phyloP scores from a whole-genome alignment of 2,888 invertebrate genomes.

The Prosapia bicincta region DNA sequence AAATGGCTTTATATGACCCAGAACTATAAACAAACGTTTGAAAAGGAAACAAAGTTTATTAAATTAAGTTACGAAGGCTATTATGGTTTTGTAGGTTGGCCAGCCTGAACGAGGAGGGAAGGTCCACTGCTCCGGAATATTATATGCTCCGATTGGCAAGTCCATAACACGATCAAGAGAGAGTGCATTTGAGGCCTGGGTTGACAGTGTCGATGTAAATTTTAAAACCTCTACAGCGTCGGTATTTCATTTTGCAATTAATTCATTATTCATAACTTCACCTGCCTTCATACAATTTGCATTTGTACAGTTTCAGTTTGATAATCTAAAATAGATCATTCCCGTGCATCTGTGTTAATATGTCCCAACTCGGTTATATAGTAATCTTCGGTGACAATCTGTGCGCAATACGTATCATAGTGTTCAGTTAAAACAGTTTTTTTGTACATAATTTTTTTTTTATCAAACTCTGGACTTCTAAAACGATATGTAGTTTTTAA shows the following conservation, averaged over 20 bases:
- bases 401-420: too few relatives aligned
- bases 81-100: background rate
- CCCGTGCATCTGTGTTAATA: too few relatives aligned
- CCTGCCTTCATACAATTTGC: background rate
- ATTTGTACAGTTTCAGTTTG: background rate
- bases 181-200: background rate
- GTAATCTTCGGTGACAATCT: too few relatives aligned
- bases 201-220: slow-evolving; percentile 18
- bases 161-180: slow-evolving; percentile 16
- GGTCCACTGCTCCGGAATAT: background rate
- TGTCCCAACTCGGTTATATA: too few relatives aligned
- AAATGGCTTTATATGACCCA: too few relatives aligned
- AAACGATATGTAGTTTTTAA: too few relatives aligned
- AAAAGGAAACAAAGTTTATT: background rate
- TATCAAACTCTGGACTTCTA: too few relatives aligned
- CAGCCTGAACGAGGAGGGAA: background rate
- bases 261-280: slow-evolving; percentile 18
- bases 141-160: slow-evolving; percentile 12
- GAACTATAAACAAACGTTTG: too few relatives aligned
- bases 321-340: too few relatives aligned
- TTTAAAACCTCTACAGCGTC: slow-evolving; percentile 17
- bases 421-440: too few relatives aligned
- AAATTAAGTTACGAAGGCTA: background rate
- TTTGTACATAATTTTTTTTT: too few relatives aligned
- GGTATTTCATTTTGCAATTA: slow-evolving; percentile 5